A percentile compares a stretch with the other conserved stretches of the same genome.
Evolutionary conservation across 2,888 invertebrate species (phyloP).

Genomic region (Coenonympha arcania): DNA sequence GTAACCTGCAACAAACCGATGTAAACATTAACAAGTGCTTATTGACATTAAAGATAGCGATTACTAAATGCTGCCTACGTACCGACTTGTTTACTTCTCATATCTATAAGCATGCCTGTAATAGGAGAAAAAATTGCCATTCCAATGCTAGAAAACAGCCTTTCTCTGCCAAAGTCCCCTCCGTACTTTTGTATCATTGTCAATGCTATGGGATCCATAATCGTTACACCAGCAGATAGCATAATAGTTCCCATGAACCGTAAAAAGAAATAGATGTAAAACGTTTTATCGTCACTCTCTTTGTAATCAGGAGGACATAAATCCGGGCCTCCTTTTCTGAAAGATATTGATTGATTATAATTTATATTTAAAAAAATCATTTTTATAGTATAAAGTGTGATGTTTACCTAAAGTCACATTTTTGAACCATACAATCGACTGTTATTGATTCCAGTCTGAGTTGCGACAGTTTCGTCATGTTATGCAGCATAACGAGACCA

Average conservation of each 20-base stretch:
- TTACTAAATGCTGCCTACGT: constrained; percentile 48
- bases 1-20: constrained; percentile 75
- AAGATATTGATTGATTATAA: constrained; percentile 33
- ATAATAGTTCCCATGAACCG: constrained; percentile 86
- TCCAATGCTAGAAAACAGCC: constrained; percentile 85
- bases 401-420: constrained; percentile 78
- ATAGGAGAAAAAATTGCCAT: constrained; percentile 88
- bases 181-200: constrained; percentile 89
- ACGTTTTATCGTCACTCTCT: constrained; percentile 83
- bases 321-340: constrained; percentile 80
- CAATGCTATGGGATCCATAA: constrained; percentile 90
- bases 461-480: constrained; percentile 75
- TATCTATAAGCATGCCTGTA: constrained; percentile 85
- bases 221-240: constrained; percentile 87
- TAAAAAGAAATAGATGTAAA: constrained; percentile 87
- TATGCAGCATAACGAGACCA: constrained; percentile 79
- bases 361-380: neutral
- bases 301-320: constrained; percentile 86
- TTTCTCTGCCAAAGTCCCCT: constrained; percentile 86
- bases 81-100: constrained; percentile 76
- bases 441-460: constrained; percentile 75
- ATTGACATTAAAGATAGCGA: constrained; percentile 65
- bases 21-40: constrained; percentile 46
- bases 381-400: neutral
- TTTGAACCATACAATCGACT: constrained; percentile 83